Percentiles rank a stretch among this genome's conserved stretches.
Conservation (phyloP, 2,113 vertebrate species). For the Paedocypris sp. region DNA sequence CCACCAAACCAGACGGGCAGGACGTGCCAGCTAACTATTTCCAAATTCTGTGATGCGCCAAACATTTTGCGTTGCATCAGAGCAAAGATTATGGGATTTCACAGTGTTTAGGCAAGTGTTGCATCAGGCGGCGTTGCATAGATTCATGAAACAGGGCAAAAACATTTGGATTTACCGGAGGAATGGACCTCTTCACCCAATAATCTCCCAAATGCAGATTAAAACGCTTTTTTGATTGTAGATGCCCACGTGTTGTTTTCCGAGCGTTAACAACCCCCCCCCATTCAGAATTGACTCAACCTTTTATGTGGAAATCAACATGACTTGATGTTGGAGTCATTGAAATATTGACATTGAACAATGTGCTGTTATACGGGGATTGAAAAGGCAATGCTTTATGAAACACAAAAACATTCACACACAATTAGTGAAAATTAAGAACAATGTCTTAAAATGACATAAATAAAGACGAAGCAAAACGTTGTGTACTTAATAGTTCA, state of each 20-base stretch:
- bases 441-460: no score
- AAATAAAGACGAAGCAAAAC: no score
- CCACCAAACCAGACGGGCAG: constrained; percentile 28
- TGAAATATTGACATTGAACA: no score
- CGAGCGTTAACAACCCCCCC: not conserved
- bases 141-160: constrained; percentile 15
- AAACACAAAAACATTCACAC: no score
- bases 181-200: not conserved
- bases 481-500: no score
- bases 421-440: no score
- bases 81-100: constrained; percentile 33
- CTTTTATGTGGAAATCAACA: no score
- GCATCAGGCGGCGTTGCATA: constrained; percentile 29
- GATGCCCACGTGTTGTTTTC: not conserved
- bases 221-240: not conserved
- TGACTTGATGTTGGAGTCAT: no score
- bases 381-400: no score
- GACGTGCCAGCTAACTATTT: constrained; percentile 41
- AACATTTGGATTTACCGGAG: constrained; percentile 8
- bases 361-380: no score
- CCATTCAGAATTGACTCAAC: no score
- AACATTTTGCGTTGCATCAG: constrained; percentile 34
- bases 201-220: not conserved
- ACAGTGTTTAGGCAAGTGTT: constrained; percentile 29
- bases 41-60: constrained; percentile 42